A percentile compares a stretch with the other conserved stretches of the same genome.
These are phyloP conservation scores for Leptobrachium ailaonicum DNA, from an alignment of 2,113 vertebrate species.

Conservation along the genomic window DNA sequence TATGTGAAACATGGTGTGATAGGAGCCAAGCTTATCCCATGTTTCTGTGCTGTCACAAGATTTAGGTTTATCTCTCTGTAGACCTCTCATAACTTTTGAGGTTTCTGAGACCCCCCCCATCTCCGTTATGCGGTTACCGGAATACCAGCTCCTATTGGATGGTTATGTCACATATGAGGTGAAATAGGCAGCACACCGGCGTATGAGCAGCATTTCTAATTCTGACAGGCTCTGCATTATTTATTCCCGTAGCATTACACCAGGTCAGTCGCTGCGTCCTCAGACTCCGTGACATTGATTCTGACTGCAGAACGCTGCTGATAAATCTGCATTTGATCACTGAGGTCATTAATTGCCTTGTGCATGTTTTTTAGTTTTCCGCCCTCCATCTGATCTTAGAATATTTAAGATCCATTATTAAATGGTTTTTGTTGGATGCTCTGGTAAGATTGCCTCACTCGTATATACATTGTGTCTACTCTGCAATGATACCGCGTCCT, in stretches of 20 bases:
- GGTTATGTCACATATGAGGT: constrained; percentile 55
- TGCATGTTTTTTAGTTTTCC: not conserved
- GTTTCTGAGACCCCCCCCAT: not conserved
- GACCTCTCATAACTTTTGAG: not conserved
- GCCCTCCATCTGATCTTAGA: not conserved
- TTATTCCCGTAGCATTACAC: constrained; percentile 51
- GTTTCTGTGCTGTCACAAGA: not conserved
- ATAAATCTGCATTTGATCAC: constrained; percentile 24
- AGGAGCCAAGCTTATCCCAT: not conserved
- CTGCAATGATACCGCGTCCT: not conserved
- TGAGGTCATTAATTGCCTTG: constrained; percentile 30
- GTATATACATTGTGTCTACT: not conserved
- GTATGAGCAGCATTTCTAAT: constrained; percentile 45
- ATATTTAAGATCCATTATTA: constrained; percentile 14
- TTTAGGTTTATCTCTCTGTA: not conserved
- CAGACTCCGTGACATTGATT: constrained; percentile 23
- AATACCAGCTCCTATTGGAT: constrained; percentile 42
- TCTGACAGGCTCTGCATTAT: constrained; percentile 50
- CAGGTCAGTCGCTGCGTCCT: constrained; percentile 43
- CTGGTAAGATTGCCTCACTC: not conserved
- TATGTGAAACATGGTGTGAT: not conserved
- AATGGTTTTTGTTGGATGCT: constrained; percentile 6
- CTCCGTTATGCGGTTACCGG: constrained; percentile 29
- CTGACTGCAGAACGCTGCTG: constrained; percentile 9
- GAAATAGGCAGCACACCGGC: constrained; percentile 30